phyloP scores from a whole-genome alignment of 37 sponge, comb jelly and placozoan species.

The Beroe forskalii region DNA sequence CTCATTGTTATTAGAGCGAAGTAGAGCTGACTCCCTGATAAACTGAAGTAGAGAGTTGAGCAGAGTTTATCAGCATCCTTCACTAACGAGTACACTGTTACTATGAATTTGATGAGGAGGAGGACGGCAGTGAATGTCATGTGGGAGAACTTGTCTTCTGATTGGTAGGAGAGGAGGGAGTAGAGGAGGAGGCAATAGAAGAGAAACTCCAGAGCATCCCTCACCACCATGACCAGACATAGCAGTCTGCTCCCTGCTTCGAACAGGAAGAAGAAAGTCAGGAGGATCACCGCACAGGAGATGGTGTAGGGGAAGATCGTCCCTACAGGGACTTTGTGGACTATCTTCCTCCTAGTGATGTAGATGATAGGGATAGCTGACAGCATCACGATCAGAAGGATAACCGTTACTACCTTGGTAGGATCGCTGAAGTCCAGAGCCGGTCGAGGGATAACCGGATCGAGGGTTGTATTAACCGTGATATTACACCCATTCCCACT shows the following conservation, averaged over 20 bases:
- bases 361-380: neutral
- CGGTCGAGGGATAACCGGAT: neutral
- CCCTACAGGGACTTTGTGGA: neutral
- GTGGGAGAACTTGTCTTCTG: neutral
- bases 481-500: neutral
- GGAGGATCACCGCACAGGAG: neutral
- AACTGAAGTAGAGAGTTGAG: neutral
- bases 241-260: neutral
- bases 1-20: constrained; percentile 24
- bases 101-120: neutral
- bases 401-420: neutral
- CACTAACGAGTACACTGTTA: neutral
- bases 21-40: neutral
- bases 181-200: constrained; percentile 3
- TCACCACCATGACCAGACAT: constrained; percentile 2
- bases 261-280: neutral
- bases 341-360: neutral
- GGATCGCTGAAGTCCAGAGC: neutral
- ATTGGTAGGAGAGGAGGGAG: constrained; percentile 19
- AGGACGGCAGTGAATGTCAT: neutral
- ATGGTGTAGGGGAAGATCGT: neutral
- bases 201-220: neutral
- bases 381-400: neutral
- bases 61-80: neutral
- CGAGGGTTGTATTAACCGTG: neutral